Evolutionary conservation across 1,140 invertebrate species (phyloP), one percentile per base, ranked within the genome.

Genomic region (Harpegnathos saltator): DNA sequence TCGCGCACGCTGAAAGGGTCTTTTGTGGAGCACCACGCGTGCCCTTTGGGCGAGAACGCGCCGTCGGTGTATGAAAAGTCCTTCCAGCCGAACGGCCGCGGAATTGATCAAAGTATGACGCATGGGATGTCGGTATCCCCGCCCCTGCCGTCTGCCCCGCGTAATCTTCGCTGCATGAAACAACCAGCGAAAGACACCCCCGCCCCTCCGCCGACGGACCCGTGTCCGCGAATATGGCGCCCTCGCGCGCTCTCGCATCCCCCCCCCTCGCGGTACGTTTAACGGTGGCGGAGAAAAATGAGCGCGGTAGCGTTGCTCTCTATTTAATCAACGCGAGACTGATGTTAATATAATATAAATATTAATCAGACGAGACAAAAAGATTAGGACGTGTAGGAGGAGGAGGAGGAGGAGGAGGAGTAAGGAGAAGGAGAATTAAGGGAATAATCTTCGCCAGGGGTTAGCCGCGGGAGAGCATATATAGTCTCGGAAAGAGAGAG

Each of bases 261-360:
- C 33, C 33, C n/a, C n/a, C n/a, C n/a, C n/a, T n/a, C n/a, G n/a
- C n/a, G n/a, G n/a, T n/a, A n/a, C n/a, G n/a, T n/a, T n/a, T n/a
- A n/a, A n/a, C n/a, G n/a, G n/a, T n/a, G n/a, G n/a, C n/a, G n/a
- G n/a, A n/a, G n/a, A n/a, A n/a, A n/a, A n/a, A n/a, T n/a, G n/a
- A 29, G 59, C 38, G 38, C 9, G 59, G 26, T 80, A 44, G 17
- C 33, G 17, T 58, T 58, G 59, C 15, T 29, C 48, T 58, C 52
- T 26, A 56, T 44, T 58, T 69, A 69, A 52, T 33, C 17, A 59
- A 71, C 44, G 54, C 65, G 33, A 59, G 24, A 80, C 17, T 48
- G 29, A 80, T 59, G 75, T 80, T 80, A 58, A 80, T 80, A 71
- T 58, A 71, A 69, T 69, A 80, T 80, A 69, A 80, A 80, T 80